These are phyloP conservation scores for Illadopsis cleaveri DNA, from an alignment of 2,113 vertebrate species.

Conservation along the genomic window DNA sequence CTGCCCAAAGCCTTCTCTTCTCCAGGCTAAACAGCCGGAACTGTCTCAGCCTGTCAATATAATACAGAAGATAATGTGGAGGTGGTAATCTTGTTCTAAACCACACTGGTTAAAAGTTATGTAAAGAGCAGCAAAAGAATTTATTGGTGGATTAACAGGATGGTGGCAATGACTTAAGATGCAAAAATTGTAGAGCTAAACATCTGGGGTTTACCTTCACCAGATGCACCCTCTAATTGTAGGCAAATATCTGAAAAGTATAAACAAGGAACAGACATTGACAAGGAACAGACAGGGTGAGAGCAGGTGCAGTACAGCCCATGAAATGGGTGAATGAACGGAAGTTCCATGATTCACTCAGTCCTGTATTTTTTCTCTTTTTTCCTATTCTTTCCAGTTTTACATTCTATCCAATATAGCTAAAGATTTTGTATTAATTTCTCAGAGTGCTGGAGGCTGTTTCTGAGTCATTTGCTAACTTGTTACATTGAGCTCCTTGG, in stretches of 20 bases:
- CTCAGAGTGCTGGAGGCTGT: not conserved
- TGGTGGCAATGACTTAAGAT: not conserved
- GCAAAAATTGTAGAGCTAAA: not conserved
- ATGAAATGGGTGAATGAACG: not conserved
- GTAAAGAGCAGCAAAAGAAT: not conserved
- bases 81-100: not conserved
- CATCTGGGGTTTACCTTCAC: not conserved
- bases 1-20: not conserved
- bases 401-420: not conserved
- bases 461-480: not conserved
- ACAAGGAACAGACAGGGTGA: not conserved
- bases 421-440: not conserved
- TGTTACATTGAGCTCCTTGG: not conserved
- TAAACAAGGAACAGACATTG: not conserved
- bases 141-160: not conserved
- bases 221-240: not conserved
- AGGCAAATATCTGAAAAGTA: not conserved
- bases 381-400: not conserved
- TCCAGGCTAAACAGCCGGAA: not conserved
- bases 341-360: not conserved
- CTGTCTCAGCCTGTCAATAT: not conserved
- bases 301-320: not conserved
- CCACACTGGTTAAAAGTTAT: not conserved
- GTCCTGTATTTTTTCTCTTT: not conserved
- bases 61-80: not conserved